Percentiles rank a stretch among this genome's conserved stretches.
phyloP scores from a whole-genome alignment of 1,140 invertebrate genomes.

The Hormaphis cornu region DNA sequence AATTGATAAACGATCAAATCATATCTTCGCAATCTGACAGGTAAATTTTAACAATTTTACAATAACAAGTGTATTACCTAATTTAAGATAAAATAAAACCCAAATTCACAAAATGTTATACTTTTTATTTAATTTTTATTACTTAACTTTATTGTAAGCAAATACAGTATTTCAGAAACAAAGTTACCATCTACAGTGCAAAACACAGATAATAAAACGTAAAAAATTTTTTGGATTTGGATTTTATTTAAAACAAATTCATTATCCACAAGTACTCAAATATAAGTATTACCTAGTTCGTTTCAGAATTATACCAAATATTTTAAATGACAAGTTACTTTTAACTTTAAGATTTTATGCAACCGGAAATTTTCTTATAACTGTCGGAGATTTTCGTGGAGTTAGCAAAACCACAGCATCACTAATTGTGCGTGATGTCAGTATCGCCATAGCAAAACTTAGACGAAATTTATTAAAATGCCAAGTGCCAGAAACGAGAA shows the following conservation, averaged over 20 bases:
- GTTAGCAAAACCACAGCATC: not conserved
- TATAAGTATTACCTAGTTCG: too few relatives aligned
- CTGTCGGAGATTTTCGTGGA: not conserved
- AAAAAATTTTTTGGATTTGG: too few relatives aligned
- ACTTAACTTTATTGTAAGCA: too few relatives aligned
- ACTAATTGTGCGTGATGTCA: constrained; percentile 1
- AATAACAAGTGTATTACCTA: not conserved
- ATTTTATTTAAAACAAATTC: too few relatives aligned
- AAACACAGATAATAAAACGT: too few relatives aligned
- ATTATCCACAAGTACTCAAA: too few relatives aligned
- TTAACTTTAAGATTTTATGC: constrained; percentile 2
- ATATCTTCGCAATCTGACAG: not conserved
- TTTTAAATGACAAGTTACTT: not conserved
- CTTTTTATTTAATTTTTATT: too few relatives aligned
- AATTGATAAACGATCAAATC: not conserved
- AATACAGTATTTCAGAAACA: too few relatives aligned
- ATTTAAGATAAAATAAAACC: not conserved
- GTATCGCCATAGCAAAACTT: not conserved
- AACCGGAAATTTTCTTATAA: not conserved
- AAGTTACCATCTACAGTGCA: too few relatives aligned
- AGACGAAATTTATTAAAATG: not conserved
- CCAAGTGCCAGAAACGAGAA: not conserved
- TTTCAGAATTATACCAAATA: not conserved
- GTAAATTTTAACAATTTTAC: not conserved
- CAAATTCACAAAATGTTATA: too few relatives aligned